Conservation (phyloP, 1,140 invertebrate genomes). For the Habropoda laboriosa region DNA sequence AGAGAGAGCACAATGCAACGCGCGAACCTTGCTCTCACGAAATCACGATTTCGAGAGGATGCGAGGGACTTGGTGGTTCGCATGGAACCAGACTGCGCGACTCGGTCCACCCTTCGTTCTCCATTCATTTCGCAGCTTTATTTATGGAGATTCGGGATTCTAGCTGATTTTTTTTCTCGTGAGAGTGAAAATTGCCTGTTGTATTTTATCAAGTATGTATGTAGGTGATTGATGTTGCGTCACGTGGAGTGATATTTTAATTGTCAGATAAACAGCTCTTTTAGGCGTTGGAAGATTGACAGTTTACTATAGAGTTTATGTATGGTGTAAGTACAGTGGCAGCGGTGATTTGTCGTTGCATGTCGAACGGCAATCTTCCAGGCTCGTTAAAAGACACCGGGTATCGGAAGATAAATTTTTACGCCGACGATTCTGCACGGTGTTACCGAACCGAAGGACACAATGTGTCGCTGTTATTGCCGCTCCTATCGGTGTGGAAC, state of each 20-base stretch:
- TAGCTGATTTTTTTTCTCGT: too few species aligned
- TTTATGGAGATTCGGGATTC: too few species aligned
- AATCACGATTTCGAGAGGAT: background rate
- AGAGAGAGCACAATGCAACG: slow-evolving; percentile 28
- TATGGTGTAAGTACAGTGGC: background rate
- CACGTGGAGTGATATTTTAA: too few species aligned
- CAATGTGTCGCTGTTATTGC: background rate
- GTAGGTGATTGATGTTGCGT: too few species aligned
- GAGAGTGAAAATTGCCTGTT: too few species aligned
- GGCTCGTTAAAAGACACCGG: background rate
- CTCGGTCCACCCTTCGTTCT: background rate
- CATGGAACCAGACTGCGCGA: background rate
- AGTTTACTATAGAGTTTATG: background rate
- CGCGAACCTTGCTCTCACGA: slow-evolving; percentile 26
- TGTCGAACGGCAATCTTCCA: background rate
- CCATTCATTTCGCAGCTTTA: background rate
- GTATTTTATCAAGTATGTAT: too few species aligned
- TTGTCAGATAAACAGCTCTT: too few species aligned
- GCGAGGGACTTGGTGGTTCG: background rate
- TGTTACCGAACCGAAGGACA: background rate
- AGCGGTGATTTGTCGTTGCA: background rate
- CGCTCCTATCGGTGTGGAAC: background rate
- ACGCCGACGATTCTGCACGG: background rate
- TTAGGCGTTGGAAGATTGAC: background rate
- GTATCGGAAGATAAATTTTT: slow-evolving; percentile 5